Evolutionary conservation across 2,888 invertebrate species (phyloP).

Genomic region (Noctua janthe): DNA sequence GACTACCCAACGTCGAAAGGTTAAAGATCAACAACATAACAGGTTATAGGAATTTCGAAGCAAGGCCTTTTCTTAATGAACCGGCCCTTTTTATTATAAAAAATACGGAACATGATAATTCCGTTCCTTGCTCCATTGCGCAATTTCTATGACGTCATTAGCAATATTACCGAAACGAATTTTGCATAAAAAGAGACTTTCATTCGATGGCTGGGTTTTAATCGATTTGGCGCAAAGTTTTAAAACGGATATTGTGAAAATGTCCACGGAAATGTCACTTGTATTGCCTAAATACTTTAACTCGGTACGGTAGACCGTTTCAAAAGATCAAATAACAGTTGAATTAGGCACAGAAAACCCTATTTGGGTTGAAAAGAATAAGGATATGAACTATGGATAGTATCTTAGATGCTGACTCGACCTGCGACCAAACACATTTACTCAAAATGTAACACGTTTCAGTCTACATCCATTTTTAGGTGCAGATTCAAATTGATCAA

Average conservation of each 20-base stretch:
- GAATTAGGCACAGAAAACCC: background rate
- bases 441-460: background rate
- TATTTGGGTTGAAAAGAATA: background rate
- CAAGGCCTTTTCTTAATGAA: constrained; percentile 50
- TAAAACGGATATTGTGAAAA: background rate
- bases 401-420: background rate
- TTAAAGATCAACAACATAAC: constrained; percentile 52
- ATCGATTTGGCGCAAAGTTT: constrained; percentile 3
- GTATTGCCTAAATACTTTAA: background rate
- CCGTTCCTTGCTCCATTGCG: constrained; percentile 33
- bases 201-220: background rate
- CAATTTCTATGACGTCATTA: constrained; percentile 56
- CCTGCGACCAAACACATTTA: background rate
- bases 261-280: background rate
- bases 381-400: too few relatives aligned
- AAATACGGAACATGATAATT: constrained; percentile 42
- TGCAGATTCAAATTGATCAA: constrained; percentile 11
- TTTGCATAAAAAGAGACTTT: constrained; percentile 40
- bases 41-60: constrained; percentile 32
- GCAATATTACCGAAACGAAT: constrained; percentile 45
- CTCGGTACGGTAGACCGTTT: background rate
- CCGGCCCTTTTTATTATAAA: constrained; percentile 45
- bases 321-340: background rate
- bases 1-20: constrained; percentile 33
- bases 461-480: too few relatives aligned